Evolutionary conservation across 2,888 invertebrate genomes (phyloP), one percentile per base, ranked within the genome.

Genomic region (Tiphia femorata): DNA sequence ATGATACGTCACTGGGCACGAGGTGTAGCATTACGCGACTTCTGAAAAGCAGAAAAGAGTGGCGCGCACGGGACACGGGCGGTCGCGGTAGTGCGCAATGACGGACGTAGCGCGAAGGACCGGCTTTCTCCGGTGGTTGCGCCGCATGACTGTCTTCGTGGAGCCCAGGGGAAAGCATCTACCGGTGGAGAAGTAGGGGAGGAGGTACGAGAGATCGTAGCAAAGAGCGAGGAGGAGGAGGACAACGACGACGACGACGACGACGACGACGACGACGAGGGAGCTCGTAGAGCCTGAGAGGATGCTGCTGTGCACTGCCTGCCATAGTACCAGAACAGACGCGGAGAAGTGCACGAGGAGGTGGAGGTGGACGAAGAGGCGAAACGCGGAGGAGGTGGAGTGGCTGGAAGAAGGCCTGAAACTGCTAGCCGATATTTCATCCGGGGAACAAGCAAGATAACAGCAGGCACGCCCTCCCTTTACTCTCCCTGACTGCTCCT

Each of bases 341-440:
- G 42, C 16, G 51, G 12, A 41, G 21, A 16, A 19, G 46, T 21
- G 21, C 20, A 29, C 40, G 23, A 40, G 44, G 14, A 37, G 42
- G 43, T 4, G 40, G 4, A 49, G 53, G 38, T 21, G 30, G 46
- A 5, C 16, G 19, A 30, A n/a, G 44, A 48, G 50, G 8, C n/a
- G 30, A 23, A 44, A 27, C 58, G 43, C 27, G 51, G 30, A 58
- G 35, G 58, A 50, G 50, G 60, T 52, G 37, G 43, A 41, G 37
- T 41, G 38, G 40, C 48, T 47, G 55, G 62, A 61, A 62, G 64
- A 70, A 68, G 64, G 68, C 64, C 71, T 68, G 69, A 69, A 71
- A 69, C 77, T 77, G 77, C 77, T 74, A 73, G 76, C 75, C 79
- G 75, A 80, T 80, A 80, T 80, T 80, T 79, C 78, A 80, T 78